A percentile compares a stretch with the other conserved stretches of the same genome.
Conservation (phyloP, 2,797 vertebrate species). For the Pantherophis alleghaniensis region DNA sequence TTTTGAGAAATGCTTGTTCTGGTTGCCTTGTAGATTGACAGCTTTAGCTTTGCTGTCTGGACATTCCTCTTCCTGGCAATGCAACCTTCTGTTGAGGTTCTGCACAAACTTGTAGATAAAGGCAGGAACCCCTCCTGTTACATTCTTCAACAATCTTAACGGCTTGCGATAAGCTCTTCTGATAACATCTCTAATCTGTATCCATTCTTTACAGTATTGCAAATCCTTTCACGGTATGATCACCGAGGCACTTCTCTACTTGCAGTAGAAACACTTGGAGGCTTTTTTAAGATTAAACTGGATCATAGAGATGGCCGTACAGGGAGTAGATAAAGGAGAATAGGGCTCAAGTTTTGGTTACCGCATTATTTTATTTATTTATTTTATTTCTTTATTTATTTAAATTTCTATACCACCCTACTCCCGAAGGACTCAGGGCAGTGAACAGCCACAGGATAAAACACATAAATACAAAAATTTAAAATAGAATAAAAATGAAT, state of each 20-base stretch:
- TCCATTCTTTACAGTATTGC: slow-evolving; percentile 38
- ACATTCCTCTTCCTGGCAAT: not conserved
- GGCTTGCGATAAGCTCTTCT: slow-evolving; percentile 22
- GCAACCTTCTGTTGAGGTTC: not conserved
- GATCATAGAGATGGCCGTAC: not conserved
- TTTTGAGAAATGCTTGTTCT: too few species aligned
- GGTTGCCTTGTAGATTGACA: not conserved
- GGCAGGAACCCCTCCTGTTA: not conserved
- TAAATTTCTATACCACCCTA: too few species aligned
- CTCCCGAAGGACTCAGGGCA: too few species aligned
- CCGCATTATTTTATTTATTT: too few species aligned
- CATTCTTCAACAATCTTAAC: not conserved
- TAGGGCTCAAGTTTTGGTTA: too few species aligned
- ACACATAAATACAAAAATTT: too few species aligned
- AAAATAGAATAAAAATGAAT: too few species aligned
- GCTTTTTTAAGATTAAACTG: slow-evolving; percentile 49
- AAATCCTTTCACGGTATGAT: slow-evolving; percentile 41
- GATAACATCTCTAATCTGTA: slow-evolving; percentile 46
- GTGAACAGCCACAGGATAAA: too few species aligned
- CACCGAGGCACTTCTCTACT: slow-evolving; percentile 50
- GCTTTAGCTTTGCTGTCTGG: not conserved
- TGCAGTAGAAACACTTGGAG: slow-evolving; percentile 30
- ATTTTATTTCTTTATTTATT: too few species aligned
- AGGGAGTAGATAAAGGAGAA: too few species aligned
- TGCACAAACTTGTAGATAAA: not conserved